These are phyloP conservation scores for Deilephila elpenor DNA, from an alignment of 2,888 invertebrate genomes.

Conservation along the genomic window DNA sequence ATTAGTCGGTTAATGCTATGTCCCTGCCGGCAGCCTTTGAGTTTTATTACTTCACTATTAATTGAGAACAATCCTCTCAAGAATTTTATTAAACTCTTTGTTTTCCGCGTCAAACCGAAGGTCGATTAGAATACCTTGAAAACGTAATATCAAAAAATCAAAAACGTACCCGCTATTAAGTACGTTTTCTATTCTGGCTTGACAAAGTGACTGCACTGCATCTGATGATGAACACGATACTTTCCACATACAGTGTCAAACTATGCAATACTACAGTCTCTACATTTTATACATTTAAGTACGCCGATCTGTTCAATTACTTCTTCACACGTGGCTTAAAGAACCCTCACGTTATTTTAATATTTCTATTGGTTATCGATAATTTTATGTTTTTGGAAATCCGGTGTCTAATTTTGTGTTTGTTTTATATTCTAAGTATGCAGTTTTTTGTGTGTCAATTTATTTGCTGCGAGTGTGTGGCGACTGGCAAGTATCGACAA, in stretches of 20 bases:
- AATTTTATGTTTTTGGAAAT: constrained; percentile 2
- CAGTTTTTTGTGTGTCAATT: background rate
- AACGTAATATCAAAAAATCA: background rate
- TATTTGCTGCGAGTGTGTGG: too few relatives aligned
- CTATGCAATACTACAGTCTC: too few relatives aligned
- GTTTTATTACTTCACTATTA: constrained; percentile 75
- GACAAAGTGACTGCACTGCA: too few relatives aligned
- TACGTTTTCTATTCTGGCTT: too few relatives aligned
- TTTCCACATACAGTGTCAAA: too few relatives aligned
- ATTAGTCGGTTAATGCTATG: constrained; percentile 78
- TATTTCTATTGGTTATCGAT: background rate
- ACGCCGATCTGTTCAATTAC: too few relatives aligned
- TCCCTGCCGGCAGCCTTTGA: constrained; percentile 77
- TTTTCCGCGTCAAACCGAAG: constrained; percentile 27
- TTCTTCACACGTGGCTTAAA: too few relatives aligned
- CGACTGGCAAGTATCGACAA: background rate
- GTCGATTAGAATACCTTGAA: background rate
- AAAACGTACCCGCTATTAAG: too few relatives aligned
- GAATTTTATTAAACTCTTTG: constrained; percentile 36
- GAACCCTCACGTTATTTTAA: background rate
- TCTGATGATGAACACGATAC: too few relatives aligned
- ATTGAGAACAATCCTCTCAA: constrained; percentile 64
- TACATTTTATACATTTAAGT: too few relatives aligned
- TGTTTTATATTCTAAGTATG: background rate
- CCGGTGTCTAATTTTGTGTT: too few relatives aligned